A percentile compares a stretch with the other conserved stretches of the same genome.
Conservation (phyloP, 2,113 vertebrate species). For the Gymnocephalus cernua region DNA sequence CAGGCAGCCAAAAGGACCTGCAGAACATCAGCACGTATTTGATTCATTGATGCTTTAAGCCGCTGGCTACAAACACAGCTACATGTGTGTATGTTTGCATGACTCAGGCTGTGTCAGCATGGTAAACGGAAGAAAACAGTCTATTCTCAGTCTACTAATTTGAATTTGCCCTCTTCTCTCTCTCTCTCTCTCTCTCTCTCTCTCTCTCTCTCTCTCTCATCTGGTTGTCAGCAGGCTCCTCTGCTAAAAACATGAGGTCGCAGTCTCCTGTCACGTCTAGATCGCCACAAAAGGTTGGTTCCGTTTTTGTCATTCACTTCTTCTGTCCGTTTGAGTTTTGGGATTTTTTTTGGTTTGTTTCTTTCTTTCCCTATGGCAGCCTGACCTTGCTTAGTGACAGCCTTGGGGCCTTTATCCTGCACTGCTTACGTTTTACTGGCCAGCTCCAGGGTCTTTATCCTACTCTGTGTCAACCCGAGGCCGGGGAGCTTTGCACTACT, state of each 20-base stretch:
- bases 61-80: constrained; percentile 39
- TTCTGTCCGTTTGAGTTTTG: not conserved
- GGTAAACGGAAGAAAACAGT: constrained; percentile 28
- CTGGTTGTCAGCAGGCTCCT: constrained; percentile 87
- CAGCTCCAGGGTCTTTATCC: constrained; percentile 58
- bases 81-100: constrained; percentile 64
- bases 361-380: constrained; percentile 20
- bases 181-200: constrained; percentile 9
- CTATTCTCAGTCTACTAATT: no score
- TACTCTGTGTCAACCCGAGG: constrained; percentile 42
- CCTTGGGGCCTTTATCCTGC: constrained; percentile 46
- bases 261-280: constrained; percentile 91
- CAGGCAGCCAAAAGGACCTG: constrained; percentile 64
- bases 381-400: constrained; percentile 46
- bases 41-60: constrained; percentile 69
- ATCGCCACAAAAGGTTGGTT: constrained; percentile 95
- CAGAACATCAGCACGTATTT: constrained; percentile 60
- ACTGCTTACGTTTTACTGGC: constrained; percentile 27
- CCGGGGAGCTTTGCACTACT: constrained; percentile 51
- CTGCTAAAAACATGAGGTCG: constrained; percentile 90
- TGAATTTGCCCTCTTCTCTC: constrained; percentile 42
- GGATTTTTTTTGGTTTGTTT: not conserved
- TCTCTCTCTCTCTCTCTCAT: constrained; percentile 18
- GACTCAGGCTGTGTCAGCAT: constrained; percentile 64
- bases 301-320: constrained; percentile 26